Base-by-base conservation (phyloP, 2,113 vertebrate genomes). In the Ariopsis seemanni region DNA sequence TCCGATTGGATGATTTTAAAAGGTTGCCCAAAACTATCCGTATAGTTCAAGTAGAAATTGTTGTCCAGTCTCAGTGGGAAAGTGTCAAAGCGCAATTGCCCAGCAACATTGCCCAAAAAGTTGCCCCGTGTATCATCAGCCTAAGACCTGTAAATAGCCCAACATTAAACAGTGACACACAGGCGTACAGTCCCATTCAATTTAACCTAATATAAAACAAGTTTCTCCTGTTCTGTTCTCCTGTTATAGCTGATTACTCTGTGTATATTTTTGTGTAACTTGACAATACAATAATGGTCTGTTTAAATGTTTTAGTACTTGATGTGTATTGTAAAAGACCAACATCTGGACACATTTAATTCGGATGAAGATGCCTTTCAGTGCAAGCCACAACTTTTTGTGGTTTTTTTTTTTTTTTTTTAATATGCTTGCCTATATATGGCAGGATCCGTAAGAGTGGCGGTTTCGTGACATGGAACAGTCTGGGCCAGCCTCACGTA, bases 381-480 rank as follows among this genome's bases (percentile, higher is more conserved):
- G 12, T 30, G 1, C 18, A 72, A 15, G 34, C 6, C 15, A 22
- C 18, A 48, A 1, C 22, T 7, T 77, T 27, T 52, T 8, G 7
- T 53, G 15, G 27, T 3, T 20, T 34, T 18, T 1, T 18, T 5
- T 5, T 0, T 25, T 67, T 67, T 27, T 65, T 30, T 57, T 83
- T 27, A 34, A 5, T 25, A 30, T 7, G 0, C 27, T 7, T 82
- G 18, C 0, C 7, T 50, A 52, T 10, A 78, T 18, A 10, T n/a
- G 50, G 53, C 82, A 99, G 98, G 95, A 95, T 99, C 91, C 97
- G 95, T 92, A 97, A 94, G 89, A 96, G 95, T n/a, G 98, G 98
- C 30, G 98, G 98, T 72, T 99, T 97, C 82, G 91, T 99, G 82
- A 94, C 97, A 34, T 99, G 98, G 98, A 99, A 99, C 90, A 99